A percentile compares a stretch with the other conserved stretches of the same genome.
Evolutionary conservation across 1,140 invertebrate species (phyloP).

Genomic region (Bradysia coprophila): DNA sequence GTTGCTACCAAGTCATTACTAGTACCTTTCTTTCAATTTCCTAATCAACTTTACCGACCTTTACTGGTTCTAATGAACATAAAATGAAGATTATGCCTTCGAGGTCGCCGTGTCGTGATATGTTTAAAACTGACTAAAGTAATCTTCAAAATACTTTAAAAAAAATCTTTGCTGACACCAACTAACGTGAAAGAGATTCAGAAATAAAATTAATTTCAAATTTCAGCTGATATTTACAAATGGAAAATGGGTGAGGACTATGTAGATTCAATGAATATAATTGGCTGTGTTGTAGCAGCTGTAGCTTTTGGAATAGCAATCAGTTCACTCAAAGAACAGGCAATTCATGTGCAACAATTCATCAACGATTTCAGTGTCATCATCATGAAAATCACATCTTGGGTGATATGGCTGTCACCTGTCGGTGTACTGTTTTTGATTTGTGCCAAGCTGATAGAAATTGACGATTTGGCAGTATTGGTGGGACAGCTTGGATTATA

Average conservation of each 20-base stretch:
- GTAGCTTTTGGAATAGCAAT: slow-evolving; percentile 45
- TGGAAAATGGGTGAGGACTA: slow-evolving; percentile 33
- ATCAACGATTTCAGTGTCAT: slow-evolving; percentile 42
- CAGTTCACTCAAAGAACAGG: slow-evolving; percentile 32
- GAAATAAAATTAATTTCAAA: neutral
- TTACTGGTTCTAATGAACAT: too few species aligned
- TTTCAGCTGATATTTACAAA: slow-evolving; percentile 24
- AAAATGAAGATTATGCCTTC: too few species aligned
- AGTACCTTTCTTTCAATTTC: too few species aligned
- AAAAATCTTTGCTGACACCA: too few species aligned
- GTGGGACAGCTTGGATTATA: slow-evolving; percentile 62
- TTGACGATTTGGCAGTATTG: slow-evolving; percentile 51
- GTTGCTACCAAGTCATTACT: too few species aligned
- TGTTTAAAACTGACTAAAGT: too few species aligned
- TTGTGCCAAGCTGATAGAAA: slow-evolving; percentile 57
- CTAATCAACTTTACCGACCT: too few species aligned
- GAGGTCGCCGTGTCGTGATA: too few species aligned
- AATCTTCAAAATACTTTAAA: too few species aligned
- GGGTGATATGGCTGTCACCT: slow-evolving; percentile 63
- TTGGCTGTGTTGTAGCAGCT: slow-evolving; percentile 50
- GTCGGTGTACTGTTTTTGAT: slow-evolving; percentile 68
- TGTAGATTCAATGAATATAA: slow-evolving; percentile 40
- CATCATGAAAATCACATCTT: slow-evolving; percentile 54
- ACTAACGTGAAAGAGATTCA: too few species aligned
- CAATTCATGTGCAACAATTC: slow-evolving; percentile 25